Evolutionary conservation across 2,888 invertebrate species (phyloP), one percentile per base, ranked within the genome.

Genomic region (Blomia tropicalis): DNA sequence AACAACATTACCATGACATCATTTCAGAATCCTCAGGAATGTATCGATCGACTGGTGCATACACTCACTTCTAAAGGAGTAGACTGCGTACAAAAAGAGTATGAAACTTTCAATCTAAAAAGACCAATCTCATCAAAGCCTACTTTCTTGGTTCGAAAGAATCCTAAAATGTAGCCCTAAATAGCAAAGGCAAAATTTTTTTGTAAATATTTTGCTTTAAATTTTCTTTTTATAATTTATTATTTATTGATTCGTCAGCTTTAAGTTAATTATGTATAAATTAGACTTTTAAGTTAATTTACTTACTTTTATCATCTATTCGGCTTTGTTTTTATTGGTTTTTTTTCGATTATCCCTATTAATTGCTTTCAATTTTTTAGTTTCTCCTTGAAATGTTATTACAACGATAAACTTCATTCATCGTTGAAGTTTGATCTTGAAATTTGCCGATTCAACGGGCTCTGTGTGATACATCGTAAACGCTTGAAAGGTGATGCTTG

Each of bases 401-500:
- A 44, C 19, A 47, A 51, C 14, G 59, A 59, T 23, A 64, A 58
- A n/a, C 53, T 60, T 58, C 29, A 32, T 5, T 27, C 47, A 17
- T 22, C 56, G 19, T 27, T 80, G 66, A 82, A 82, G 0, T 85
- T 86, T 71, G 84, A 85, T 71, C 72, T 86, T 68, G 85, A 86
- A 73, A 82, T 80, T 19, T 76, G 76, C 66, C 69, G 70, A 32
- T 69, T 79, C 29, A 43, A 61, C 0, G 56, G 61, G 14, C 54
- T 32, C 7, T 63, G 68, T 60, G 85, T 84, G 30, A 81, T 86
- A 62, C 77, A 81, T 61, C 77, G 85, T 63, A 85, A 85, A 71
- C 76, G 86, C 36, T 78, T 85, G 47, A 82, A 81, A 71, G 85
- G 86, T 0, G 83, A 86, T 71, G 81, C 83, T 1, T 86, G 86